Evolutionary conservation across 2,113 vertebrate species (phyloP).

Genomic region (Notarius quadriscutis): DNA sequence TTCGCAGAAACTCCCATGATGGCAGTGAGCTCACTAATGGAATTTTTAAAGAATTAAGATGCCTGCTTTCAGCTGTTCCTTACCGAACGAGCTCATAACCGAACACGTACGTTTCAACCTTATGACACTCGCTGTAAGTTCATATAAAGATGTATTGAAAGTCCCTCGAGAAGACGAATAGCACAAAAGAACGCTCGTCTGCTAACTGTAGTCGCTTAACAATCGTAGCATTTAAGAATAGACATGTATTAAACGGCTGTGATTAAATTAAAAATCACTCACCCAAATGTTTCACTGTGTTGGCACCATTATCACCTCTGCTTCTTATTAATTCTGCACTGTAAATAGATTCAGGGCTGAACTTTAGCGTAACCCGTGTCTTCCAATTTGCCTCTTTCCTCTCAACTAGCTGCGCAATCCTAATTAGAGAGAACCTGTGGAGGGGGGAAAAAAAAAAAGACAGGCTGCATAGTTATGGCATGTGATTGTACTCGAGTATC

Average conservation of each 20-base stretch:
- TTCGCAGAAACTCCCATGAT: slow-evolving; percentile 61
- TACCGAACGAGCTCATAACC: slow-evolving; percentile 39
- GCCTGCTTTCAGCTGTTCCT: slow-evolving; percentile 39
- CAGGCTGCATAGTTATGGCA: slow-evolving; percentile 30
- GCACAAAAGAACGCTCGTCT: slow-evolving; percentile 37
- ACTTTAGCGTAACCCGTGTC: slow-evolving; percentile 62
- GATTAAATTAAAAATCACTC: slow-evolving; percentile 67
- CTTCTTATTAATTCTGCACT: slow-evolving; percentile 66
- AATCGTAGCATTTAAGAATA: slow-evolving; percentile 46
- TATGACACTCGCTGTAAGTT: slow-evolving; percentile 36
- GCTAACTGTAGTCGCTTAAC: slow-evolving; percentile 9
- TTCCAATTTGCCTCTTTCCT: slow-evolving; percentile 59
- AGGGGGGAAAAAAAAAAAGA: background rate
- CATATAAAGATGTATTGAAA: slow-evolving; percentile 35
- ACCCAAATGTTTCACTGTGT: slow-evolving; percentile 60
- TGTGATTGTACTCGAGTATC: slow-evolving; percentile 50
- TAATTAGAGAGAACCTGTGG: slow-evolving; percentile 65
- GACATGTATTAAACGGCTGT: slow-evolving; percentile 55
- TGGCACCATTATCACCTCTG: slow-evolving; percentile 59
- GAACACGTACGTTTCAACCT: slow-evolving; percentile 20
- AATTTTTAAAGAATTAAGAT: slow-evolving; percentile 64
- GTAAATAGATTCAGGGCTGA: slow-evolving; percentile 66
- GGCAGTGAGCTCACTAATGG: slow-evolving; percentile 65
- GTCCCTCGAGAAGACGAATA: background rate
- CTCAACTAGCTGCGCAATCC: slow-evolving; percentile 51